Percentiles rank a stretch among this genome's conserved stretches.
Conservation (phyloP, 2,888 invertebrate species). For the Phytoseiulus persimilis region DNA sequence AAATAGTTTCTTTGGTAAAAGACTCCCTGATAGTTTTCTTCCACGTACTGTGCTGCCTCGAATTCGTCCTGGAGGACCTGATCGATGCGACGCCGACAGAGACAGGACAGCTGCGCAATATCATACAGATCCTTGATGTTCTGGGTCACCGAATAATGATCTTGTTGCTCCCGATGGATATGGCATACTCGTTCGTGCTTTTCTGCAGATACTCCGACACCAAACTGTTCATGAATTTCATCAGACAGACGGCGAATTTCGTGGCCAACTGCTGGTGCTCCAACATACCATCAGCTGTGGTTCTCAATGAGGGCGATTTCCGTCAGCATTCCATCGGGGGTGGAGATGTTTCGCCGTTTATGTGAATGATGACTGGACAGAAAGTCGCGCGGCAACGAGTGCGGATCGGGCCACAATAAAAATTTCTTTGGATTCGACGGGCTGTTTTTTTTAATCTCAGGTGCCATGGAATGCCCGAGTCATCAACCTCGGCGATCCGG, state of each 20-base stretch:
- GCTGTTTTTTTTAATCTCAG: not conserved
- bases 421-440: not conserved
- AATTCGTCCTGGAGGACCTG: constrained; percentile 11
- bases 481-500: too few species aligned
- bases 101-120: not conserved
- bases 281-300: not conserved
- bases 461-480: too few species aligned
- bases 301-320: not conserved
- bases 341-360: not conserved
- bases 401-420: not conserved
- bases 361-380: not conserved
- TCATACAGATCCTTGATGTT: not conserved
- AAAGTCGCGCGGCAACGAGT: not conserved
- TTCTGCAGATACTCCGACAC: not conserved
- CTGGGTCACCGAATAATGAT: not conserved
- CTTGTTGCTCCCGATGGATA: not conserved
- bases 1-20: not conserved
- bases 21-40: not conserved
- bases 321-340: not conserved
- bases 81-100: not conserved
- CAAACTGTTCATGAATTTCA: not conserved
- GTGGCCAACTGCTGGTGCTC: constrained; percentile 24
- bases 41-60: constrained; percentile 16
- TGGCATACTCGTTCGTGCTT: not conserved
- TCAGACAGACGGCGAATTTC: not conserved